A percentile compares a stretch with the other conserved stretches of the same genome.
Evolutionary conservation across 2,113 vertebrate species (phyloP).

Genomic region (Lepidiolamprologus cunningtoni): DNA sequence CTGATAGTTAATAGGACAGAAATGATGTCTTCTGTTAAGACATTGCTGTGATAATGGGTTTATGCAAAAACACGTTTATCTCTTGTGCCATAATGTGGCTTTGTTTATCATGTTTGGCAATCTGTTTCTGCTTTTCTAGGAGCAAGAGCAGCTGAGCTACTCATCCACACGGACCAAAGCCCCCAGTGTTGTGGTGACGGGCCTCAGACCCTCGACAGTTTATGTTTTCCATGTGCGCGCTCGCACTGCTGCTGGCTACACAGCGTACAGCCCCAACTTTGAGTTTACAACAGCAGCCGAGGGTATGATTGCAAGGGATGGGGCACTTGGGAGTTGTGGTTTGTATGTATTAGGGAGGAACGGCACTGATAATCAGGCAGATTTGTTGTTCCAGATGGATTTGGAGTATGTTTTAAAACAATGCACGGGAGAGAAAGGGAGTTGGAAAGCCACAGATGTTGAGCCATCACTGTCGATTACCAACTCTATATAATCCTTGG

Average conservation of each 20-base stretch:
- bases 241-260: conserved; percentile 86
- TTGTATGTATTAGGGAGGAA: neutral
- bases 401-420: neutral
- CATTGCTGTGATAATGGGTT: neutral
- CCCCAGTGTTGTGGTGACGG: conserved; percentile 86
- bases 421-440: neutral
- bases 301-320: conserved; percentile 71
- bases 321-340: neutral
- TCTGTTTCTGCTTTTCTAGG: conserved; percentile 62
- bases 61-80: neutral
- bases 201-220: conserved; percentile 88
- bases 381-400: neutral
- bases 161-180: conserved; percentile 91
- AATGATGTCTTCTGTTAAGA: neutral
- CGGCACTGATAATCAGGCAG: neutral
- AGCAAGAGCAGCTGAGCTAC: conserved; percentile 94
- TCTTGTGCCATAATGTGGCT: neutral
- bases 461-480: conserved; percentile 10
- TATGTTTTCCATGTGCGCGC: conserved; percentile 94
- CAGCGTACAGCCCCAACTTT: conserved; percentile 92
- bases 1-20: neutral
- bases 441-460: neutral
- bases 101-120: neutral
- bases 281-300: conserved; percentile 92
- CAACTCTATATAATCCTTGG: neutral